Percentiles rank a stretch among this genome's conserved stretches.
Evolutionary conservation across 2,797 vertebrate species (phyloP).

Genomic region (Ammospiza maritima): DNA sequence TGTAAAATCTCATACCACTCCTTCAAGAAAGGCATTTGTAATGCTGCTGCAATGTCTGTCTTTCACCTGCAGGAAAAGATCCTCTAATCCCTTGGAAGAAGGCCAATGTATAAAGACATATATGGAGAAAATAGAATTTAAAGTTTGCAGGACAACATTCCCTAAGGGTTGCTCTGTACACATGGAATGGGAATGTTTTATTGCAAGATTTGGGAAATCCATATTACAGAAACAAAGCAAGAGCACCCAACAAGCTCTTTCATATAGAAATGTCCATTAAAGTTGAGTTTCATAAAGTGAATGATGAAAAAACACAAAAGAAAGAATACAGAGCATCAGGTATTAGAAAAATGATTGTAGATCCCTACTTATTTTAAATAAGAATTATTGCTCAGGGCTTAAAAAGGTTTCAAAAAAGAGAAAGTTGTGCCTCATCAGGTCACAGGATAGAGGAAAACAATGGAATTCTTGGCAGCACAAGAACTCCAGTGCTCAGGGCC

Average conservation of each 20-base stretch:
- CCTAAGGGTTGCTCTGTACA: background rate
- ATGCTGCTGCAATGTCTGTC: background rate
- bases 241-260: background rate
- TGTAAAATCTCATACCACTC: background rate
- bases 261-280: background rate
- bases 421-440: background rate
- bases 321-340: accelerated
- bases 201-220: background rate
- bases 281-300: background rate
- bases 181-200: background rate
- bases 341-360: background rate
- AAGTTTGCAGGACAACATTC: background rate
- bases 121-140: background rate
- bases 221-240: background rate
- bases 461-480: background rate
- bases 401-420: background rate
- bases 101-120: background rate
- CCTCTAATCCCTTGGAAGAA: background rate
- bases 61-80: background rate
- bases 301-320: background rate
- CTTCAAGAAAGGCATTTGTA: background rate
- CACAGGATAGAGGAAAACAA: background rate
- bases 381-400: background rate
- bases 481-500: accelerated
- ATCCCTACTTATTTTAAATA: background rate